A percentile compares a stretch with the other conserved stretches of the same genome.
Conservation (phyloP, 1,140 invertebrate genomes). For the Dreissena rostriformis region DNA sequence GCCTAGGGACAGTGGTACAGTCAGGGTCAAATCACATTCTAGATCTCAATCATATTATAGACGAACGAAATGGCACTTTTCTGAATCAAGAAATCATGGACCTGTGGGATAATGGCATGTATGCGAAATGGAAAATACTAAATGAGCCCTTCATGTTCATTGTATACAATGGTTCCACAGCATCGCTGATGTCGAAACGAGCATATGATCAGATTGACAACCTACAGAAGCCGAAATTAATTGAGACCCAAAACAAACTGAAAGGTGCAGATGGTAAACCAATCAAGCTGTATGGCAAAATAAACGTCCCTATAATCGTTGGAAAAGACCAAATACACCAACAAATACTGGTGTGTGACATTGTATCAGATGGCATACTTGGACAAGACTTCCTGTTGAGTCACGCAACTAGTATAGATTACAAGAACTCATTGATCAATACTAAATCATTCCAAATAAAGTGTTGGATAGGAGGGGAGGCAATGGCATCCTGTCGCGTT, state of each 20-base stretch:
- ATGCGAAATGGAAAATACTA: too few relatives aligned
- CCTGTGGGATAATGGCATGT: too few relatives aligned
- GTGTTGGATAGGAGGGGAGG: neutral
- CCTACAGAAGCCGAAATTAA: neutral
- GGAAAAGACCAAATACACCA: neutral
- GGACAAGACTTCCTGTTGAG: constrained; percentile 31
- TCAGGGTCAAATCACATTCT: too few relatives aligned
- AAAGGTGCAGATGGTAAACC: neutral
- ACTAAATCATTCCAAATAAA: constrained; percentile 1
- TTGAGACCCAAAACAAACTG: neutral
- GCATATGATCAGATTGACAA: constrained; percentile 23
- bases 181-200: neutral
- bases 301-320: neutral
- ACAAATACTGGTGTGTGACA: constrained; percentile 7
- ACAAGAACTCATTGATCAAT: neutral
- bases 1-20: too few relatives aligned
- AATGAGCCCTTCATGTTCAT: neutral
- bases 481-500: neutral
- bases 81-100: too few relatives aligned
- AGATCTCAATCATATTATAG: too few relatives aligned
- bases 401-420: constrained; percentile 20
- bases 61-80: too few relatives aligned
- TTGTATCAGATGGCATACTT: constrained; percentile 30
- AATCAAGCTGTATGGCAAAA: neutral
- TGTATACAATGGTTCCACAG: constrained; percentile 21